phyloP scores from a whole-genome alignment of 30 jellyfish, hydroid and myxozoan species.

The Cassiopea xamachana region DNA sequence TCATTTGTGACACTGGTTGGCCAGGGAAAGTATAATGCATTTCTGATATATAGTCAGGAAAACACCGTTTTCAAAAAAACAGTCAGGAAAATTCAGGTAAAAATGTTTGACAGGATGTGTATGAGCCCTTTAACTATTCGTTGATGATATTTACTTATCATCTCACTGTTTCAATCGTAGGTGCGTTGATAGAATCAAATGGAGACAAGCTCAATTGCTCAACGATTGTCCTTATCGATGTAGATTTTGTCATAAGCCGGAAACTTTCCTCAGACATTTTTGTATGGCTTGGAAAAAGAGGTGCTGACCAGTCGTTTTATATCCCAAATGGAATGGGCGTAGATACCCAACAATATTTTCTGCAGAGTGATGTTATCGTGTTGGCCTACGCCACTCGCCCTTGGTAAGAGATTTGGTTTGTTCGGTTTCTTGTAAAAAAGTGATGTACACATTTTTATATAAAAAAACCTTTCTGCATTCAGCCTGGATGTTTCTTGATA shows the following conservation, averaged over 20 bases:
- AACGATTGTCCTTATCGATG: conserved; percentile 71
- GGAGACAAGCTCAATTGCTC: conserved; percentile 22
- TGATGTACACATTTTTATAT: no score
- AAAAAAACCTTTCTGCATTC: no score
- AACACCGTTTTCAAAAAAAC: no score
- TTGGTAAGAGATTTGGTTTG: conserved; percentile 49
- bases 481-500: no score
- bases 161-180: not conserved
- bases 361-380: conserved; percentile 77
- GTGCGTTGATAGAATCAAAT: conserved; percentile 50
- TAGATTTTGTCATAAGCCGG: conserved; percentile 69
- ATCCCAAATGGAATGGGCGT: conserved; percentile 64
- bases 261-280: conserved; percentile 69
- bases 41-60: no score
- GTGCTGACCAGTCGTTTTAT: conserved; percentile 47
- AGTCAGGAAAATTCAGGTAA: no score
- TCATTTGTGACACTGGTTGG: no score
- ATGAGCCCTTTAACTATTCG: not conserved
- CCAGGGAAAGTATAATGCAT: no score
- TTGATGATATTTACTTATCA: not conserved
- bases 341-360: conserved; percentile 50
- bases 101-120: no score
- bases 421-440: no score
- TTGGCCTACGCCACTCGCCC: conserved; percentile 86
- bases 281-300: conserved; percentile 87